These are phyloP conservation scores for Bos javanicus DNA, from an alignment of 2,113 vertebrate genomes.

Conservation along the genomic window DNA sequence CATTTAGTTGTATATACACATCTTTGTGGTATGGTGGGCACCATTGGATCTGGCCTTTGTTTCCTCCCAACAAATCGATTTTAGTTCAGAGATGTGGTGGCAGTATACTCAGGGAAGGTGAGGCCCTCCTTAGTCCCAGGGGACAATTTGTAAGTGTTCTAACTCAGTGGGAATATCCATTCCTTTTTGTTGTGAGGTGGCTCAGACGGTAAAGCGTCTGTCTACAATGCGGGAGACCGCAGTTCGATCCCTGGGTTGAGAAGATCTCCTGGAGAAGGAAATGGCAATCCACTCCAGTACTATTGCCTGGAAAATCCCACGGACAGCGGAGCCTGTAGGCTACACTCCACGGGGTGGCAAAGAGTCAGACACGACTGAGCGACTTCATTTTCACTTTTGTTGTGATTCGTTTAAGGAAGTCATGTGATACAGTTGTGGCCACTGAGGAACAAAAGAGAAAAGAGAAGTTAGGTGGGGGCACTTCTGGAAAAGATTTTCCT, in stretches of 20 bases:
- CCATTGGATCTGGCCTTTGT: not conserved
- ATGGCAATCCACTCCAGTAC: no score
- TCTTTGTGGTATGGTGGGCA: not conserved
- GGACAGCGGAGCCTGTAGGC: no score
- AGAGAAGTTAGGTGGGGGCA: not conserved
- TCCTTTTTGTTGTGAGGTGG: not conserved
- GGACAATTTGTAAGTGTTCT: not conserved
- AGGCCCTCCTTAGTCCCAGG: not conserved
- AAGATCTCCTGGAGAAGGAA: no score
- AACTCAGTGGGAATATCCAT: not conserved
- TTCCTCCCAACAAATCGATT: not conserved
- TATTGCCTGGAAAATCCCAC: no score
- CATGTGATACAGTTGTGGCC: not conserved
- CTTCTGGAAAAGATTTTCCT: conserved; percentile 19
- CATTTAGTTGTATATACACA: not conserved
- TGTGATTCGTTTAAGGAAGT: not conserved
- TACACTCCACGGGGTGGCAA: no score
- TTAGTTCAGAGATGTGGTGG: not conserved
- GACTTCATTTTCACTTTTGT: not conserved
- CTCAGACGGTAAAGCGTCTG: no score
- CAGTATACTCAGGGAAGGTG: not conserved
- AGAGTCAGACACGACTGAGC: no score
- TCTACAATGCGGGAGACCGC: no score
- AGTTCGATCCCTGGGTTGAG: no score
- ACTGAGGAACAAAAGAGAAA: not conserved